Percentiles rank a stretch among this genome's conserved stretches.
phyloP scores from a whole-genome alignment of 1,140 invertebrate species.

The Heliconius himera region DNA sequence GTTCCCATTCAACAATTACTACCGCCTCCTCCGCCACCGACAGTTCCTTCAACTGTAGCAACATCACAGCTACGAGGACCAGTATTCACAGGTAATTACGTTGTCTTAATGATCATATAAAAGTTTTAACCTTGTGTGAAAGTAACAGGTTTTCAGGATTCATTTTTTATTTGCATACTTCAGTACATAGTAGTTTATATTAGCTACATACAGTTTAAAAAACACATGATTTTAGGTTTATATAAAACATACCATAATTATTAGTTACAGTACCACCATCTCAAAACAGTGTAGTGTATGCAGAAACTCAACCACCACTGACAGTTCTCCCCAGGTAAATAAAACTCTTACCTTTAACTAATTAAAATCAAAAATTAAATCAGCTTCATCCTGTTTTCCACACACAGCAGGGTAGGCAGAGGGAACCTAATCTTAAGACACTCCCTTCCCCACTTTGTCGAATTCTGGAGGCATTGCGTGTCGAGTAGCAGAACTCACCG shows the following conservation, averaged over 20 bases:
- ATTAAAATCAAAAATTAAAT: too few species aligned
- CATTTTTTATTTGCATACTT: too few species aligned
- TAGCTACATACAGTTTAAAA: neutral
- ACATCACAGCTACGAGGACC: conserved; percentile 13
- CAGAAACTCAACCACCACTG: neutral
- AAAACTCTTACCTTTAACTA: neutral
- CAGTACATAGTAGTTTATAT: too few species aligned
- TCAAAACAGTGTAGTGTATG: neutral
- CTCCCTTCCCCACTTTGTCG: too few species aligned
- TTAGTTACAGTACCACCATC: conserved; percentile 7
- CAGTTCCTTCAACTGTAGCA: conserved; percentile 16
- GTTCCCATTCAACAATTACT: conserved; percentile 23
- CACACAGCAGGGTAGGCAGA: too few species aligned
- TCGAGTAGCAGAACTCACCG: too few species aligned
- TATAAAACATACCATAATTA: neutral
- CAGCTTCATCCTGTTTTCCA: too few species aligned
- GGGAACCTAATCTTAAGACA: too few species aligned
- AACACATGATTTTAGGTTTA: neutral
- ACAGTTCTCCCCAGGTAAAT: neutral
- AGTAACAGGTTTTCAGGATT: too few species aligned
- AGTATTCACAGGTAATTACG: conserved; percentile 25
- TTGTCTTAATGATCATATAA: neutral
- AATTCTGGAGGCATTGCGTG: too few species aligned
- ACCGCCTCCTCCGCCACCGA: conserved; percentile 27
- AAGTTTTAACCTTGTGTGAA: neutral